Evolutionary conservation across 2,888 invertebrate genomes (phyloP), one percentile per base, ranked within the genome.

Genomic region (Microctonus hyperodae): DNA sequence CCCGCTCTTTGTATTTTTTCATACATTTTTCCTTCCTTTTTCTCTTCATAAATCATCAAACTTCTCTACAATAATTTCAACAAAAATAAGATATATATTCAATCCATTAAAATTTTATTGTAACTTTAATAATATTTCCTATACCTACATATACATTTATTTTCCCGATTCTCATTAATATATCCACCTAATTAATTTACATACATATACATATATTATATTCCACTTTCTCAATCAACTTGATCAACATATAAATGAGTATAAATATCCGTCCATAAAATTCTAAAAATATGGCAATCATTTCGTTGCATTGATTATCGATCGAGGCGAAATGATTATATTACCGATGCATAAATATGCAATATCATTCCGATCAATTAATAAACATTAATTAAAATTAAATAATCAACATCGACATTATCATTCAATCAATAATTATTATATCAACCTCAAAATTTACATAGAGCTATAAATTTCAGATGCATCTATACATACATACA

Each of bases 381-480:
- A 51, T 44, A 44, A 25, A 2, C 11, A 51, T 23, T 11, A 51
- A 23, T 51, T 51, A 51, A 11, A 51, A 51, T 51, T 23, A 22
- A 51, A 23, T 51, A 51, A 13, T 13, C 25, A 25, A 51, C n/a
- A 50, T 50, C 20, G 35, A 53, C 53, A 55, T 55, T 63, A 55
- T 63, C 55, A 37, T 40, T 55, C 40, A 55, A 63, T 55, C 63
- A 44, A 63, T 44, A 31, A 55, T 53, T n/a, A 16, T 51, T 10
- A 25, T 51, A 25, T 51, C 25, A 51, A 25, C 10, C 23, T 23
- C 3, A 7, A 13, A 51, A 51, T 51, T 51, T 4, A 9, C 25
- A 25, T 23, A 2, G 2, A 51, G 13, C 11, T 23, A 51, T 51
- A 51, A 51, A 51, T 51, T 22, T 11, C 9, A 51, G 13, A 22